Conservation (phyloP, 92 coral and sea anemone species). For the Siderastrea siderea region DNA sequence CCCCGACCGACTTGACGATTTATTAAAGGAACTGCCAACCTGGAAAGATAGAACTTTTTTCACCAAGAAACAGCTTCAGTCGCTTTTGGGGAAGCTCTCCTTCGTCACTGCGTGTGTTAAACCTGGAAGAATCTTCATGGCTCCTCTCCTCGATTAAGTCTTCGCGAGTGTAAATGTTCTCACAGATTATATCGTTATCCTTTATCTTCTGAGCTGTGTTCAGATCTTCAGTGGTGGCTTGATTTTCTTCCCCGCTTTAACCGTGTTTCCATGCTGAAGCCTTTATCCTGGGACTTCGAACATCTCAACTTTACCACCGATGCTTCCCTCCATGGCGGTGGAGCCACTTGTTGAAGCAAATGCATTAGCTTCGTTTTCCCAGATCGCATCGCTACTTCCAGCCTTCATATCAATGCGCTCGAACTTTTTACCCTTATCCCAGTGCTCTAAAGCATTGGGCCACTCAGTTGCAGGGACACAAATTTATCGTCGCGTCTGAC, state of each 20-base stretch:
- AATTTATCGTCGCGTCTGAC: constrained; percentile 39
- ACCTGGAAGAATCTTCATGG: constrained; percentile 39
- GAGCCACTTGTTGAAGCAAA: constrained; percentile 18
- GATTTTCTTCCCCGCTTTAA: constrained; percentile 37
- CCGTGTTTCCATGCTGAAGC: constrained; percentile 45
- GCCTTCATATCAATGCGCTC: constrained; percentile 33
- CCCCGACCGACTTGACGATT: background rate
- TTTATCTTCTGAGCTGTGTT: constrained; percentile 1
- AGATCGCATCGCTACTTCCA: background rate
- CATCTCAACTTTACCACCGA: constrained; percentile 28
- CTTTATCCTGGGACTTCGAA: constrained; percentile 15
- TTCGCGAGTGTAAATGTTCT: constrained; percentile 11
- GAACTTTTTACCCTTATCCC: constrained; percentile 36
- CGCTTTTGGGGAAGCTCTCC: constrained; percentile 44
- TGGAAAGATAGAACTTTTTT: constrained; percentile 21
- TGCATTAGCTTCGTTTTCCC: constrained; percentile 34
- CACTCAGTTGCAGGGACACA: constrained; percentile 19
- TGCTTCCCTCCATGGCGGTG: constrained; percentile 26
- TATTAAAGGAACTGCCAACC: background rate
- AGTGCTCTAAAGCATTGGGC: constrained; percentile 24
- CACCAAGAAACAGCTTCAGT: constrained; percentile 45
- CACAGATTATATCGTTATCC: background rate
- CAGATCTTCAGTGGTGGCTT: constrained; percentile 62
- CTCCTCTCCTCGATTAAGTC: constrained; percentile 27
- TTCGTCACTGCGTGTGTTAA: constrained; percentile 43